Evolutionary conservation across 1,140 invertebrate genomes (phyloP), one percentile per base, ranked within the genome.

Genomic region (Heliothis subflexa): DNA sequence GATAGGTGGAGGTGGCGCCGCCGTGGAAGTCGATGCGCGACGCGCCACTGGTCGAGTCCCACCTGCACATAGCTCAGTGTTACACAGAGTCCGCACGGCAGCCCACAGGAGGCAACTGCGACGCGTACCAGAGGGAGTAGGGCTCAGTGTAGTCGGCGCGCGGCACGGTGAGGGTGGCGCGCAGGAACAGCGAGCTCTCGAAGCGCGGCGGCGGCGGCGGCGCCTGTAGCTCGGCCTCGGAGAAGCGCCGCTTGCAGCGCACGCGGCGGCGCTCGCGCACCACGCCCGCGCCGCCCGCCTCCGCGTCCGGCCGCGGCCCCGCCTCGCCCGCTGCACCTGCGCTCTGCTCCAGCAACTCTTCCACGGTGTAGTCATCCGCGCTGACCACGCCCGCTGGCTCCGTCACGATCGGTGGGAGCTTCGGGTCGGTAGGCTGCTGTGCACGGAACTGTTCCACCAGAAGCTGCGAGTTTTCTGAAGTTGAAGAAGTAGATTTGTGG

Each of bases 101-200:
- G 21, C 21, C 21, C 2, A 25, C 21, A 0, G 21, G 21, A 25
- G 21, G 21, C 21, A 25, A 25, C 21, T 25, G 21, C 21, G 21
- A 12, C 16, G n/a, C 50, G 1, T 7, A 91, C 89, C 87, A 87
- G 3, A 83, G 81, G 3, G 74, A 80, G 70, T 89, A 92, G 2
- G 86, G 76, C 47, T 93, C 92, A 0, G 89, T 88, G 78, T 86
- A 93, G 66, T 86, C 90, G 4, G 92, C 86, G 33, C 85, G 80
- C 12, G 86, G 86, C 1, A 91, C 90, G 5, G 87, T 88, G 18
- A 93, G 84, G 25, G 28, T 28, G 7, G 49, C 68, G 50, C 74
- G 59, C 25, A 71, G 49, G 47, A 18, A 57, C 74, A 55, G 61
- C n/a, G 74, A 57, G 14, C 81, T 81, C 40, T 81, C 72, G 73